Evolutionary conservation across 2,888 invertebrate species (phyloP).

Genomic region (Pardosa pseudoannulata): DNA sequence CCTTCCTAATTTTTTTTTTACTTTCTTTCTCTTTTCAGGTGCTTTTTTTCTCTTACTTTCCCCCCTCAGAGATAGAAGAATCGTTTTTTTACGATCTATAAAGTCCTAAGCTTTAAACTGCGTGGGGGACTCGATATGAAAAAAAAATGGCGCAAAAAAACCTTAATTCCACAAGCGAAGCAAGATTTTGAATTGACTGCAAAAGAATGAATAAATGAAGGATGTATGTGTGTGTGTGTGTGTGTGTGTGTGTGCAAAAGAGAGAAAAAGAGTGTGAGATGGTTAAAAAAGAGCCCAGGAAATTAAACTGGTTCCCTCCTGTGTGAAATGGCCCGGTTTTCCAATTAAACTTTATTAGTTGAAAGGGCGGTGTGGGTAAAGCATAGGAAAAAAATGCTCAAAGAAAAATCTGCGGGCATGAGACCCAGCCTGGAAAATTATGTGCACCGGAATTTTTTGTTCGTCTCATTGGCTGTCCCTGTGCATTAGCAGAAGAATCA

Average conservation of each 20-base stretch:
- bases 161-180: slow-evolving; percentile 54
- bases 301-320: slow-evolving; percentile 57
- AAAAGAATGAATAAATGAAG: slow-evolving; percentile 41
- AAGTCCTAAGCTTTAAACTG: slow-evolving; percentile 58
- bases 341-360: slow-evolving; percentile 71
- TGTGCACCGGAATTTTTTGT: background rate
- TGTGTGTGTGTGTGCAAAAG: slow-evolving; percentile 38
- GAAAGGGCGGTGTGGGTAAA: slow-evolving; percentile 29
- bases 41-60: slow-evolving; percentile 18
- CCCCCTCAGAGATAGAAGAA: slow-evolving; percentile 12
- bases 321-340: slow-evolving; percentile 59
- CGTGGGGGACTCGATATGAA: slow-evolving; percentile 17
- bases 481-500: background rate
- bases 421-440: background rate
- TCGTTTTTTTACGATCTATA: slow-evolving; percentile 64
- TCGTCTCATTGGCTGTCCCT: background rate
- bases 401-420: background rate
- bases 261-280: background rate
- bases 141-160: slow-evolving; percentile 19
- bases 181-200: slow-evolving; percentile 59
- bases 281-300: slow-evolving; percentile 22
- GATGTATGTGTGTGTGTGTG: background rate
- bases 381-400: slow-evolving; percentile 11
- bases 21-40: slow-evolving; percentile 28
- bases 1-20: slow-evolving; percentile 3